A percentile compares a stretch with the other conserved stretches of the same genome.
Evolutionary conservation across 1,140 invertebrate genomes (phyloP).

Genomic region (Eueides isabella): DNA sequence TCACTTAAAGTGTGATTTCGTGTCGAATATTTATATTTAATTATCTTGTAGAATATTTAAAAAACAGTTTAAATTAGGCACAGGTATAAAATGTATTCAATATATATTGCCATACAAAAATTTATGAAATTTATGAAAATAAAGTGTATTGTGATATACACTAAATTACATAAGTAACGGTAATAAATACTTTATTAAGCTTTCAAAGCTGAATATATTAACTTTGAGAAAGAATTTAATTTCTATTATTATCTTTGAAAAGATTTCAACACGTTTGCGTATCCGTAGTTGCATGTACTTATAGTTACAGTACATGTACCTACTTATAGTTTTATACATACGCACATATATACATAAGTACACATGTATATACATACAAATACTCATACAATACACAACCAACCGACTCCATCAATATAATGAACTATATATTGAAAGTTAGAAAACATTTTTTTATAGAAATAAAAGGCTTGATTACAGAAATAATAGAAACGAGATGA

Average conservation of each 20-base stretch:
- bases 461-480: conserved; percentile 1
- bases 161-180: not conserved
- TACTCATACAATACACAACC: too few species aligned
- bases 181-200: not conserved
- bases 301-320: too few species aligned
- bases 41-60: not conserved
- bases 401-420: too few species aligned
- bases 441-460: too few species aligned
- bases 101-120: not conserved
- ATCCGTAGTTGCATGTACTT: too few species aligned
- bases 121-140: not conserved
- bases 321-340: too few species aligned
- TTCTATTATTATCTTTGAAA: conserved; percentile 1
- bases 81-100: not conserved
- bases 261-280: conserved; percentile 35
- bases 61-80: not conserved
- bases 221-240: not conserved
- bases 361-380: too few species aligned
- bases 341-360: too few species aligned
- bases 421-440: too few species aligned
- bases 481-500: conserved; percentile 35
- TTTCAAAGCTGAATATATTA: not conserved
- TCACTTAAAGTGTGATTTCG: conserved; percentile 2
- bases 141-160: not conserved
- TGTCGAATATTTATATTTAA: conserved; percentile 9